Evolutionary conservation across 23 tunicate species (phyloP).

Genomic region (Oikopleura vanhoeffeni): DNA sequence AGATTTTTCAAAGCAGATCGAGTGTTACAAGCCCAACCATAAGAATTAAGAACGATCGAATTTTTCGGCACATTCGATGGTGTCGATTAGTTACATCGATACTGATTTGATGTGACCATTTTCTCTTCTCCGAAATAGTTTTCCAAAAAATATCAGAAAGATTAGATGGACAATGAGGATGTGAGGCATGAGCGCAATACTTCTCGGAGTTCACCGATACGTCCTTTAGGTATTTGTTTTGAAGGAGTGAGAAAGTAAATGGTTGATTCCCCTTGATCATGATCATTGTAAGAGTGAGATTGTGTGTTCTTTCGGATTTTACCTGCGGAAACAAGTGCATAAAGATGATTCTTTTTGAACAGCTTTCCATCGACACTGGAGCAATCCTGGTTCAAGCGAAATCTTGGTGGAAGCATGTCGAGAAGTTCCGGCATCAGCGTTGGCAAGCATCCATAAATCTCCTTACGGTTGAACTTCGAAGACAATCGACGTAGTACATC

Average conservation of each 20-base stretch:
- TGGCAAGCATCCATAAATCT: slow-evolving; percentile 5
- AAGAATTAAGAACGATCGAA: background rate
- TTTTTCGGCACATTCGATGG: no score
- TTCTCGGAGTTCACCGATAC: no score
- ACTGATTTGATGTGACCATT: background rate
- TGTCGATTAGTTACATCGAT: background rate
- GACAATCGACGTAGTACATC: no score
- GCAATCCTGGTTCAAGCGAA: background rate
- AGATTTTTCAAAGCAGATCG: background rate
- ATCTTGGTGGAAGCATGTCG: background rate
- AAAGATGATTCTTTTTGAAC: slow-evolving; percentile 5
- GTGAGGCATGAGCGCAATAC: no score
- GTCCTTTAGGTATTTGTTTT: no score
- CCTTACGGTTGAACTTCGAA: no score
- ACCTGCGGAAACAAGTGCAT: no score
- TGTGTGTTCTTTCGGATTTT: no score
- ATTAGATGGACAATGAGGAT: background rate
- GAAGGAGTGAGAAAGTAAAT: no score
- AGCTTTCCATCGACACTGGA: background rate
- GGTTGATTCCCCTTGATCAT: no score
- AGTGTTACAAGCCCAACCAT: background rate
- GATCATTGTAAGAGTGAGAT: no score
- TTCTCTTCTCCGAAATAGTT: background rate
- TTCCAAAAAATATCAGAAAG: background rate
- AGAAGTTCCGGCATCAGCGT: background rate